phyloP scores from a whole-genome alignment of 2,113 vertebrate genomes.

The Zapornia atra region DNA sequence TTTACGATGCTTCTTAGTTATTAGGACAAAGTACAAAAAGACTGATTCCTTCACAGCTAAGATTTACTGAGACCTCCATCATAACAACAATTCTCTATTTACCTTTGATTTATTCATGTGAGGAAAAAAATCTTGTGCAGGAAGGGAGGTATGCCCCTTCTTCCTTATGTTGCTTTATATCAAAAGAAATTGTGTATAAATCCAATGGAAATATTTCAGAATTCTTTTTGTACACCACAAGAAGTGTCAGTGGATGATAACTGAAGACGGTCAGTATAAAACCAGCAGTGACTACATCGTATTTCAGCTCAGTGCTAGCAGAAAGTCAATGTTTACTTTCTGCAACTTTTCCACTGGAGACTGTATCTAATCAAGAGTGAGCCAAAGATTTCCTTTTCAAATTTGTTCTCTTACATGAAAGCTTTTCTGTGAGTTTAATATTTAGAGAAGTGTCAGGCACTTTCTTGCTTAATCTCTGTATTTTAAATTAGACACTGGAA shows the following conservation, averaged over 20 bases:
- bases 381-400: neutral
- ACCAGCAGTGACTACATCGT: rapidly evolving
- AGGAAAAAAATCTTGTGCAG: neutral
- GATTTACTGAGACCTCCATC: neutral
- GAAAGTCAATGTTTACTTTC: neutral
- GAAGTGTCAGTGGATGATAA: neutral
- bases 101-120: neutral
- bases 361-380: neutral
- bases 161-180: neutral
- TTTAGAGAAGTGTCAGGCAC: neutral
- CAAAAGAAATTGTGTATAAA: neutral
- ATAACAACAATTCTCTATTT: neutral
- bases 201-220: neutral
- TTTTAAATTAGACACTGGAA: neutral
- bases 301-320: neutral
- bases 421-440: neutral
- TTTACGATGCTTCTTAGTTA: neutral
- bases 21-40: neutral
- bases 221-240: neutral
- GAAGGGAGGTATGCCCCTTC: neutral
- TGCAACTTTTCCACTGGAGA: neutral
- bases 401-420: neutral
- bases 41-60: neutral
- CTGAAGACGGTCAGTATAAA: neutral
- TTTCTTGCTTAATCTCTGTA: neutral